Evolutionary conservation across 2,113 vertebrate species (phyloP), one percentile per base, ranked within the genome.

Genomic region (Neogobius melanostomus): DNA sequence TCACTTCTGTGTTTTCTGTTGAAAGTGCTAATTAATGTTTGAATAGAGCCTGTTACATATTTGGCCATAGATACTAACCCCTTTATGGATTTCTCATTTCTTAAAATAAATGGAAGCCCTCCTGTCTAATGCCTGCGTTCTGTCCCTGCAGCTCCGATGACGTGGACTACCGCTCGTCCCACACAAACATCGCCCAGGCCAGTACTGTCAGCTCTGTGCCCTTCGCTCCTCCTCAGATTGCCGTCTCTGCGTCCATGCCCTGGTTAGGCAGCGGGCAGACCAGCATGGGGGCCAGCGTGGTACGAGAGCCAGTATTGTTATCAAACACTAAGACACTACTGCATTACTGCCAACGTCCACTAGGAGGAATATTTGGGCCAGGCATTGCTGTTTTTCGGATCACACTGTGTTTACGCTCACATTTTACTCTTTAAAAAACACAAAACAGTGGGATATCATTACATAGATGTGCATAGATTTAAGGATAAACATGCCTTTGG

Each of bases 251-350:
- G 0, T 97, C 98, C 15, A 95, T 98, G 96, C 98, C 98, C 0
- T 99, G 98, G 98, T 87, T 99, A 2, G 98, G 98, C 84, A 98
- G 93, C 0, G 98, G 98, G 7, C 98, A 98, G 69, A 99, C 98
- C 11, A 98, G 95, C 92, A 96, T 95, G 52, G 98, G 98, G 50
- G 97, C 96, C 65, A 95, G 95, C 1, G 96, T 99, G 95, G 98
- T 99, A 94, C 10, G 94, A 80, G 6, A 4, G 54, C 64, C 17
- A 6, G 46, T 16, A 8, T 9, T 4, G 2, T 54, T 54, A 17
- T 16, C 8, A 16, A n/a, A 17, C 43, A 46, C 61, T 21, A 16
- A 8, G 8, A 7, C 6, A 51, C 3, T 36, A 14, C 17, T 57
- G 17, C 54, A 36, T 21, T 57, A 36, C 54, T 36, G 10, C 28